Percentiles rank a stretch among this genome's conserved stretches.
These are phyloP conservation scores for Drosophila bipectinata DNA, from an alignment of 1,140 invertebrate species.

Conservation along the genomic window DNA sequence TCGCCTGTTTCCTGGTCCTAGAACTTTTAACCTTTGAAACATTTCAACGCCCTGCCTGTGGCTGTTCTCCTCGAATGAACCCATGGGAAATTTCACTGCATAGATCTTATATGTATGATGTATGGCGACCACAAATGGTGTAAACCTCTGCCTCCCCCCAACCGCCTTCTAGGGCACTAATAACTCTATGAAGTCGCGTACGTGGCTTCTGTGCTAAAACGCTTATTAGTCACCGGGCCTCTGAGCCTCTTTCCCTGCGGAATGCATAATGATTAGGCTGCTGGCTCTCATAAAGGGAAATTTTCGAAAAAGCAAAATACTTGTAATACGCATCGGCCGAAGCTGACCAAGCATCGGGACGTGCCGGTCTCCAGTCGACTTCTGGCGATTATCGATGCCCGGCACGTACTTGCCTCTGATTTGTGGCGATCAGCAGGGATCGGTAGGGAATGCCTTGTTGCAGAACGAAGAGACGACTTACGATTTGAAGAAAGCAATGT, in stretches of 20 bases:
- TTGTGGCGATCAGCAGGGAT: conserved; percentile 45
- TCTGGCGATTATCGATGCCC: conserved; percentile 40
- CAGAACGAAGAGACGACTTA: conserved; percentile 27
- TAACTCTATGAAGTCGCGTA: conserved; percentile 69
- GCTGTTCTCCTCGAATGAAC: conserved; percentile 33
- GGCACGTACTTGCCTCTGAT: conserved; percentile 52
- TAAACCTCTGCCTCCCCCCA: background rate
- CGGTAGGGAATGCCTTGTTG: conserved; percentile 38
- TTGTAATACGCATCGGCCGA: conserved; percentile 1
- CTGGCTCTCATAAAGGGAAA: conserved; percentile 64
- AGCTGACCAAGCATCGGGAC: conserved; percentile 24
- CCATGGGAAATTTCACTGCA: conserved; percentile 23
- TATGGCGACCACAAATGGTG: conserved; percentile 36
- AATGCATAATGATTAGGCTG: conserved; percentile 62
- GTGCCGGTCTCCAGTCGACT: conserved; percentile 35
- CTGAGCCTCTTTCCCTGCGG: conserved; percentile 26
- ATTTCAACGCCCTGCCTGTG: background rate
- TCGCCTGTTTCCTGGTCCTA: conserved; percentile 1
- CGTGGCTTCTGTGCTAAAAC: conserved; percentile 63
- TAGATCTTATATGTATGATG: conserved; percentile 33
- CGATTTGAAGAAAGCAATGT: conserved; percentile 17
- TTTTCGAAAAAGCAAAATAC: conserved; percentile 50
- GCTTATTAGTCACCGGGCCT: conserved; percentile 61
- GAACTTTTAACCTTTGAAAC: conserved; percentile 14
- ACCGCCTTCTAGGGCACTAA: conserved; percentile 61